Evolutionary conservation across 2,113 vertebrate species (phyloP), one percentile per base, ranked within the genome.

Genomic region (Rhea pennata): DNA sequence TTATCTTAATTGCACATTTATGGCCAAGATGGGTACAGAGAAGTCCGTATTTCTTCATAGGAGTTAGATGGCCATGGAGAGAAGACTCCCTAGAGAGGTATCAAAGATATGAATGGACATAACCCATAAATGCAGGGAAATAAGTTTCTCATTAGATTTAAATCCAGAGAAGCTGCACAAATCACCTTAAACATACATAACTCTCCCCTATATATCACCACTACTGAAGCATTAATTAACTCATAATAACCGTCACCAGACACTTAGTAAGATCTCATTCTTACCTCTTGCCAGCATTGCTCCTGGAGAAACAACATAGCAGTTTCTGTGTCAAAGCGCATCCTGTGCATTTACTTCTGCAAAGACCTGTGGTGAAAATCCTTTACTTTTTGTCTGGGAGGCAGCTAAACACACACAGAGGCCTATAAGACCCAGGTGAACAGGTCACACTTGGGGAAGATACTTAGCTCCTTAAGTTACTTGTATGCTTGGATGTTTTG

Each of bases 121-220:
- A 92, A 81, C 61, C 65, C 92, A 96, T 95, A 96, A 97, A 96
- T 86, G 93, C 65, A 87, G 56, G 46, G 88, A 94, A 96, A 95
- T 96, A 96, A 93, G 75, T 61, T 97, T 61, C 93, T 80, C 92
- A 96, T 97, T 95, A 95, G 95, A 94, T 90, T 88, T 42, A 84
- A 95, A 94, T 92, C 92, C 93, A 90, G 90, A 10, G 85, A 95
- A 93, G 88, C 26, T 0, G n/a, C 88, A 95, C 96, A 88, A 94
- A 96, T 96, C 93, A 96, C 76, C 79, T 94, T 81, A 94, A 86
- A 96, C n/a, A 76, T 40, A 95, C 80, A 44, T 88, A 97, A 92
- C 85, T 97, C 84, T 84, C 33, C 42, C 48, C 80, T 75, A 42
- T 86, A 64, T 72, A 92, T 87, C 86, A 90, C 51, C 48, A 17